Evolutionary conservation across 2,797 vertebrate genomes (phyloP), one percentile per base, ranked within the genome.

Genomic region (Basileuterus tristriatus): DNA sequence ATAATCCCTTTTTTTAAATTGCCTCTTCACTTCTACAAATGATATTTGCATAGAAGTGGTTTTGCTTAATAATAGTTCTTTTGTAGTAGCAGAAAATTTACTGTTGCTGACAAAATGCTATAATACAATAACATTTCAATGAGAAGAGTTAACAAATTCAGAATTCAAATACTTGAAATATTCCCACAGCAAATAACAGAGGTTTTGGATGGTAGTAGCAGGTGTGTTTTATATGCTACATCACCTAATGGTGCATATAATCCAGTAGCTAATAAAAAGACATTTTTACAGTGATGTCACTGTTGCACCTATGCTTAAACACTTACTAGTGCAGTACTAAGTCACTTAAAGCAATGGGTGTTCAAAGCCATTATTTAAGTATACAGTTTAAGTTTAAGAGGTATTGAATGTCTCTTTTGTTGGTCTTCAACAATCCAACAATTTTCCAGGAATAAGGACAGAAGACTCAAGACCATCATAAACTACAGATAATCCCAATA

Each of bases 11-110:
- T 69, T 47, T 23, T 70, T 71, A 19, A 49, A 93, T 93, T 92
- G 36, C 21, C 83, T 82, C 59, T 90, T 94, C 36, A n/a, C 27
- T 62, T 83, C 32, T 83, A 87, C 84, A 92, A 96, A 93, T 82
- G 39, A 78, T 52, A 50, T 43, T 75, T 69, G 30, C 49, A 72
- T 89, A 37, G 6, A 36, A 68, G n/a, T 62, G 36, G 22, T 32
- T 94, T 94, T 78, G 43, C 50, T 89, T 94, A 92, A 70, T 95
- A 80, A 71, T 68, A 5, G 32, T 56, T 80, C 70, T 85, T 87
- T 83, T 81, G 82, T 87, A 74, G 47, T 13, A 55, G 68, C 24
- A 30, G 52, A 36, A 90, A 71, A 85, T 75, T 32, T 74, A 83
- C n/a, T 58, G 29, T 82, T 46, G 15, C 50, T 89, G 65, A 65